Evolutionary conservation across 2,113 vertebrate genomes (phyloP), one percentile per base, ranked within the genome.

Genomic region (Hoplias malabaricus): DNA sequence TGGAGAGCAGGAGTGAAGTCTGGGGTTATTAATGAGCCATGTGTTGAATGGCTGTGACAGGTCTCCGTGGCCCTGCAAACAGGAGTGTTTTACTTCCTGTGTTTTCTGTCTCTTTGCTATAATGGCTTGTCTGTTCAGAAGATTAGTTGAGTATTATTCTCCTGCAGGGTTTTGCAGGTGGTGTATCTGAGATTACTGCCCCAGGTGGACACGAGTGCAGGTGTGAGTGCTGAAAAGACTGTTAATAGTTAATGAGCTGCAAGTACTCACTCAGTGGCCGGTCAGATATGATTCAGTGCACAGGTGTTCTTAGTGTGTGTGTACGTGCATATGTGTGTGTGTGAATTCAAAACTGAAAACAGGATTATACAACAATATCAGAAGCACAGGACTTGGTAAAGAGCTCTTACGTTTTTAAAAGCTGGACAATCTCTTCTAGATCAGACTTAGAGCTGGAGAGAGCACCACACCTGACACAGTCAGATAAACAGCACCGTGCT

Each of bases 251-350:
- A 77, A 77, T 25, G 42, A 38, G 27, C 63, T 40, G 53, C 19
- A 77, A 46, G 54, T 12, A 57, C 61, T 59, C 53, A 2, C 11
- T 42, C 61, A 38, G 71, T 43, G 29, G 16, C 2, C 61, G 34
- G 36, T 68, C 36, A 43, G 63, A 57, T 33, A 65, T 48, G 63
- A 54, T 38, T 46, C 36, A 48, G 57, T 13, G 12, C 56, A 33
- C 62, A 61, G 57, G 59, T 74, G 42, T 69, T 68, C 62, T 54
- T 16, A 70, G 23, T 81, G 72, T 89, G 75, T 88, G 43, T 29
- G 36, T 69, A 34, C 79, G 23, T 74, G 23, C 75, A 72, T 84
- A 78, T 75, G 67, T 80, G 57, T 83, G 59, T 23, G 27, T 73
- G 38, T 80, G n/a, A 73, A 19, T 75, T 42, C 8, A 11, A 42